Conservation (phyloP, 2,113 vertebrate genomes). For the Lepisosteus osseus region DNA sequence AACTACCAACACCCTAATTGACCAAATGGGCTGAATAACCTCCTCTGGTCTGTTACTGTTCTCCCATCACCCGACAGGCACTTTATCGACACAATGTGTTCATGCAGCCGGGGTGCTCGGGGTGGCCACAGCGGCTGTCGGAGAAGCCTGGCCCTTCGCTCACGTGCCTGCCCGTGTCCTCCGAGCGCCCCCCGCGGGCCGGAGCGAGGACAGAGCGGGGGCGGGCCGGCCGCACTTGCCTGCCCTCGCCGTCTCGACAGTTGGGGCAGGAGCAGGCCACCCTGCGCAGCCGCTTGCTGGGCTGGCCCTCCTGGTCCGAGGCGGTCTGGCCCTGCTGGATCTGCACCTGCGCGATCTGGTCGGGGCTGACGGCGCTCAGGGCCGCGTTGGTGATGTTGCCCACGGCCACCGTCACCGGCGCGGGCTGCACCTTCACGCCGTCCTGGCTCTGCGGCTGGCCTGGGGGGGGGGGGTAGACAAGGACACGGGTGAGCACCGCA, state of each 20-base stretch:
- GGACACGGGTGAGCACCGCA: background rate
- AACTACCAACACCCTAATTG: too few relatives aligned
- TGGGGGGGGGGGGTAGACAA: slow-evolving; percentile 41
- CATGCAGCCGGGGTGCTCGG: too few relatives aligned
- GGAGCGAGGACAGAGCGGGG: too few relatives aligned
- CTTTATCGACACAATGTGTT: too few relatives aligned
- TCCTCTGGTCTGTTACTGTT: too few relatives aligned
- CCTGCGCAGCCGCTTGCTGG: slow-evolving; percentile 89
- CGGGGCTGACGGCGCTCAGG: slow-evolving; percentile 86
- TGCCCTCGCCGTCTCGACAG: slow-evolving; percentile 96
- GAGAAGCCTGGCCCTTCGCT: too few relatives aligned
- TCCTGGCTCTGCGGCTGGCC: slow-evolving; percentile 94
- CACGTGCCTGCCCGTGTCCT: background rate
- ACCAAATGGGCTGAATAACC: too few relatives aligned
- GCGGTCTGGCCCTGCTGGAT: slow-evolving; percentile 79
- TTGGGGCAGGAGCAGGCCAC: slow-evolving; percentile 98
- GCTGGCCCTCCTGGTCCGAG: slow-evolving; percentile 88
- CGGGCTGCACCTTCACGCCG: slow-evolving; percentile 86
- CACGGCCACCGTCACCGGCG: slow-evolving; percentile 88
- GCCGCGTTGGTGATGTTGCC: slow-evolving; percentile 84
- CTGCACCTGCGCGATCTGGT: slow-evolving; percentile 91
- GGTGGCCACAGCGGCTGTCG: too few relatives aligned
- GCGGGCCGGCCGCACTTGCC: slow-evolving; percentile 56
- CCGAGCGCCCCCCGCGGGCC: too few relatives aligned
- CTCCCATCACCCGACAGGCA: too few relatives aligned